Percentiles rank a stretch among this genome's conserved stretches.
Evolutionary conservation across 2,888 invertebrate genomes (phyloP).

Genomic region (Cantharis rustica): DNA sequence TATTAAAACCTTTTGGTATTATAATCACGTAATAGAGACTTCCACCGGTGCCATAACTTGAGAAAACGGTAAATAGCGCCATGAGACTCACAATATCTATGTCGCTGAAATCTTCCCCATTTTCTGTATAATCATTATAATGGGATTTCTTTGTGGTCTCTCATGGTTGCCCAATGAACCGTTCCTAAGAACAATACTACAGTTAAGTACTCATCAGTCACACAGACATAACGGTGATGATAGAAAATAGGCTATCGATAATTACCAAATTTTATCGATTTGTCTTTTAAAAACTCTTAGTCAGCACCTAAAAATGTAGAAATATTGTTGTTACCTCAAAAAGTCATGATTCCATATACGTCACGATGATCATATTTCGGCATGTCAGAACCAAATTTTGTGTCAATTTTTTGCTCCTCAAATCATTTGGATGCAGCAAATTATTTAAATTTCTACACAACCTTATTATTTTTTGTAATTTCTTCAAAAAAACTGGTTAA

Average conservation of each 20-base stretch:
- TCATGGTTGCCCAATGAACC: not conserved
- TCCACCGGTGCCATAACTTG: not conserved
- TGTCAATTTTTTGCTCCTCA: not conserved
- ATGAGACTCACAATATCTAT: not conserved
- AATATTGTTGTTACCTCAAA: too few relatives aligned
- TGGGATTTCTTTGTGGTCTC: not conserved
- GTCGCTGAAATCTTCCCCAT: not conserved
- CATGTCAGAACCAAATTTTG: too few relatives aligned
- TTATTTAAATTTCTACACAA: not conserved
- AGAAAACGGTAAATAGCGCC: not conserved
- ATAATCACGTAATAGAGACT: not conserved
- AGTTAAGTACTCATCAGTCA: not conserved
- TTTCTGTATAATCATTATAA: not conserved
- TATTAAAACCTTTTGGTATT: too few relatives aligned
- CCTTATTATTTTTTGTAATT: not conserved
- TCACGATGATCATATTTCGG: too few relatives aligned
- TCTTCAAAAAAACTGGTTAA: not conserved
- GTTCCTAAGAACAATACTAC: not conserved
- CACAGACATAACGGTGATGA: not conserved
- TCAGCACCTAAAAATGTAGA: too few relatives aligned
- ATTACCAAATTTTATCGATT: not conserved
- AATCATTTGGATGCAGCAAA: not conserved
- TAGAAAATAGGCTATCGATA: not conserved
- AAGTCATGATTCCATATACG: too few relatives aligned
- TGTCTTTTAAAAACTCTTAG: not conserved